A percentile compares a stretch with the other conserved stretches of the same genome.
Evolutionary conservation across 2,797 vertebrate genomes (phyloP).

Genomic region (Aphelocoma californica): DNA sequence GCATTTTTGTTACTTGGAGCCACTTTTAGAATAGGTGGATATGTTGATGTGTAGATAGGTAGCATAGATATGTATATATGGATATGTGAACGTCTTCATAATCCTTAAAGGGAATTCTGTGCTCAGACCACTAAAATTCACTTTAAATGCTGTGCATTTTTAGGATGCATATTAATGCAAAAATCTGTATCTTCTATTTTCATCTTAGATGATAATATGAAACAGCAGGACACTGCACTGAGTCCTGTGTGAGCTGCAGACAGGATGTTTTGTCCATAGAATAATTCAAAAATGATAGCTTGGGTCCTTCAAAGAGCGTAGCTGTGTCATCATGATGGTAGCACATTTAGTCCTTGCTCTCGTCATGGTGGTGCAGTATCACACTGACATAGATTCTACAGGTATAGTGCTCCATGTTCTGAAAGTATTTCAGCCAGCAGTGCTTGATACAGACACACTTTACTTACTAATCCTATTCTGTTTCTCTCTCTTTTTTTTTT

Average conservation of each 20-base stretch:
- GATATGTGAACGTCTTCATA: neutral
- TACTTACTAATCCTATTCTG: neutral
- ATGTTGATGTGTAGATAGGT: neutral
- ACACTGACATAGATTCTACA: neutral
- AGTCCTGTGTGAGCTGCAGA: neutral
- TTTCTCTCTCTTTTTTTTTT: neutral
- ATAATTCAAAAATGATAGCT: neutral
- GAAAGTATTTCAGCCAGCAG: neutral
- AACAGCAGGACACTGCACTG: neutral
- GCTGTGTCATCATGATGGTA: neutral
- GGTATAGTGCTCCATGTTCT: neutral
- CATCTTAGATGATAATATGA: neutral
- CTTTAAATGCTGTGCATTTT: neutral
- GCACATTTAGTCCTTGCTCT: neutral
- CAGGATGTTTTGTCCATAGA: neutral
- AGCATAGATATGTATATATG: neutral
- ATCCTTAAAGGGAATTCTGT: neutral
- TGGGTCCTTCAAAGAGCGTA: neutral
- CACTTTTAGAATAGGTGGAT: neutral
- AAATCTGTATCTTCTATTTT: neutral
- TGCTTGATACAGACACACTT: neutral
- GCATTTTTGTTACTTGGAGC: neutral
- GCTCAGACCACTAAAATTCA: neutral
- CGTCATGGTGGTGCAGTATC: rapidly evolving
- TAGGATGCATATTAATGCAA: neutral